Evolutionary conservation across 1,140 invertebrate genomes (phyloP).

Genomic region (Eupristina koningsbergeri): DNA sequence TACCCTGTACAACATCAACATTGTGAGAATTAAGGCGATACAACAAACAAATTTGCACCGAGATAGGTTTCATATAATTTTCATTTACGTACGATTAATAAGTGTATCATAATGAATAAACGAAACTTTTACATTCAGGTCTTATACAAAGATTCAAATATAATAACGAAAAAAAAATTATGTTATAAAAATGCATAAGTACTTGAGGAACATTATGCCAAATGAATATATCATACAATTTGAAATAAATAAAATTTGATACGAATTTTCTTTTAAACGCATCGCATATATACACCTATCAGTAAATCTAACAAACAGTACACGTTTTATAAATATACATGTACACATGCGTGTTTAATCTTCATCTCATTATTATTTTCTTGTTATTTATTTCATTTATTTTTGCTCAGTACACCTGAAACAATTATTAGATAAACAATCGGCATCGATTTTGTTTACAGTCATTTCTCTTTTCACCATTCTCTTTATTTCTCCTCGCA

Average conservation of each 20-base stretch:
- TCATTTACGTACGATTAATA: conserved; percentile 1
- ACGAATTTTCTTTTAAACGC: conserved; percentile 12
- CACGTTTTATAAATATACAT: conserved; percentile 43
- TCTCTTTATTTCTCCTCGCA: conserved; percentile 15
- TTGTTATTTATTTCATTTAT: background rate
- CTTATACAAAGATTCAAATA: background rate
- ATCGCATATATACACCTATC: conserved; percentile 30
- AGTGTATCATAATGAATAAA: conserved; percentile 22
- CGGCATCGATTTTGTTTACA: background rate
- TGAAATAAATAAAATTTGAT: conserved; percentile 44
- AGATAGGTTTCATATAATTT: background rate
- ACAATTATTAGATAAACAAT: background rate
- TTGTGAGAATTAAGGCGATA: background rate
- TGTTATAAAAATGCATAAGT: background rate
- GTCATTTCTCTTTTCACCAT: no score
- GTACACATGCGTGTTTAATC: conserved; percentile 5
- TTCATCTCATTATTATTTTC: background rate
- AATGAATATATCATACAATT: background rate
- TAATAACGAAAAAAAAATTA: background rate
- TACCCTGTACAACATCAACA: conserved; percentile 29
- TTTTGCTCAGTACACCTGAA: background rate
- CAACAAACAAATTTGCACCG: conserved; percentile 13
- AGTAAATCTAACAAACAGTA: conserved; percentile 34
- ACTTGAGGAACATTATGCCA: background rate
- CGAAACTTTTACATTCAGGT: conserved; percentile 19